These are phyloP conservation scores for Drosophila engyochracea DNA, from an alignment of 2,888 invertebrate genomes.

Conservation along the genomic window DNA sequence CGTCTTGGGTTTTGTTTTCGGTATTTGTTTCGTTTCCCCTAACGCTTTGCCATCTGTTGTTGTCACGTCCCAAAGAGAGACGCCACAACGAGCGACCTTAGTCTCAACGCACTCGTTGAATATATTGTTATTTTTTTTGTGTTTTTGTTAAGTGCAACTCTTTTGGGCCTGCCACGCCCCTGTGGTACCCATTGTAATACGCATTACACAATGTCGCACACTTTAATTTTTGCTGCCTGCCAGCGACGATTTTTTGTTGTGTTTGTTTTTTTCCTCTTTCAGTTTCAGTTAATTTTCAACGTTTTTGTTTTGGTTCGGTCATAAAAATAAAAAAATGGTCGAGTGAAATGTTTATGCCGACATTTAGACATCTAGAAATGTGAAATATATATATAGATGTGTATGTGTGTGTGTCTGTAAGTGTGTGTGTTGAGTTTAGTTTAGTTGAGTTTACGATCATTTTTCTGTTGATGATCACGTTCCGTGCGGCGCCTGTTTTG, in stretches of 20 bases:
- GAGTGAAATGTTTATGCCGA: slow-evolving; percentile 65
- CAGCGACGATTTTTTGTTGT: background rate
- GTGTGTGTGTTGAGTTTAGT: slow-evolving; percentile 21
- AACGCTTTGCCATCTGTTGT: slow-evolving; percentile 56
- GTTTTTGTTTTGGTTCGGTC: slow-evolving; percentile 29
- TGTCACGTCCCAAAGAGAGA: slow-evolving; percentile 57
- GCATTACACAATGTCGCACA: slow-evolving; percentile 69
- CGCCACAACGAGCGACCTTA: slow-evolving; percentile 6
- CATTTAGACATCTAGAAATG: slow-evolving; percentile 51
- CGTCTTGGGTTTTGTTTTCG: slow-evolving; percentile 5
- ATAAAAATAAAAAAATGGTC: slow-evolving; percentile 49
- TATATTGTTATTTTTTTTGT: slow-evolving; percentile 5
- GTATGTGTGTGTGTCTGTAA: background rate
- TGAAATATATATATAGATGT: slow-evolving; percentile 15
- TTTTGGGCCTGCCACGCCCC: slow-evolving; percentile 49
- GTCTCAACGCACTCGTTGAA: slow-evolving; percentile 21
- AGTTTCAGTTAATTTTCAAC: slow-evolving; percentile 42
- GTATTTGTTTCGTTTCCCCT: slow-evolving; percentile 3
- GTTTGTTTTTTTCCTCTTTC: slow-evolving; percentile 15
- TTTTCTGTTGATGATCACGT: slow-evolving; percentile 40
- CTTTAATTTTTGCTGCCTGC: slow-evolving; percentile 39
- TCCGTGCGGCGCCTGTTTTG: slow-evolving; percentile 39
- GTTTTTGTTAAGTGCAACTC: slow-evolving; percentile 56
- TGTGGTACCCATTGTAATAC: slow-evolving; percentile 31
- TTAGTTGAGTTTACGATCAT: slow-evolving; percentile 39